These are phyloP conservation scores for Drosophila kurseongensis DNA, from an alignment of 1,140 invertebrate species.

Conservation along the genomic window DNA sequence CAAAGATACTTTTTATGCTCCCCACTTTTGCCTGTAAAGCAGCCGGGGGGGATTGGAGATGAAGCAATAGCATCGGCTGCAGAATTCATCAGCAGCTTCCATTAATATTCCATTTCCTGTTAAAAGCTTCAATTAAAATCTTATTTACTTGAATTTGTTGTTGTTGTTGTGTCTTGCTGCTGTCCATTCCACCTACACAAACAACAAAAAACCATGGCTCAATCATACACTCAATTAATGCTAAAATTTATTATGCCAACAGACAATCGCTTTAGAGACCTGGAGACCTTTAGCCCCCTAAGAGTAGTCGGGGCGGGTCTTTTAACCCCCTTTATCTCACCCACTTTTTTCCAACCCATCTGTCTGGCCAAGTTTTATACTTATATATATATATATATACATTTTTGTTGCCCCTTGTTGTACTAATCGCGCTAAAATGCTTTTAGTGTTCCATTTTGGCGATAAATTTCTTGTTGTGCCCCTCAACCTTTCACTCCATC, in stretches of 20 bases:
- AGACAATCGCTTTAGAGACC: constrained; percentile 28
- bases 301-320: constrained; percentile 19
- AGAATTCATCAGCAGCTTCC: constrained; percentile 46
- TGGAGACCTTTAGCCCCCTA: constrained; percentile 6
- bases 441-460: constrained; percentile 61
- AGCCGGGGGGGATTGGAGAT: neutral
- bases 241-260: constrained; percentile 47
- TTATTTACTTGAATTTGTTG: constrained; percentile 53
- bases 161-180: constrained; percentile 1
- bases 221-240: constrained; percentile 55
- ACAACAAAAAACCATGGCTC: constrained; percentile 25
- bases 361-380: constrained; percentile 32
- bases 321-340: constrained; percentile 12
- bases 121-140: constrained; percentile 74
- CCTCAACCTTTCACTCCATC: neutral
- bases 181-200: constrained; percentile 15
- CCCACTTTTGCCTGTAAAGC: neutral
- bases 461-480: constrained; percentile 40
- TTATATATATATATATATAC: constrained; percentile 9
- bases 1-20: constrained; percentile 7
- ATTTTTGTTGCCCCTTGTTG: constrained; percentile 14
- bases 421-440: constrained; percentile 69
- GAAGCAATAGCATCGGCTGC: constrained; percentile 10
- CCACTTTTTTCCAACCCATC: neutral
- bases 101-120: constrained; percentile 75